Base-by-base conservation (phyloP, 2,888 invertebrate genomes). In the Muscina levida region DNA sequence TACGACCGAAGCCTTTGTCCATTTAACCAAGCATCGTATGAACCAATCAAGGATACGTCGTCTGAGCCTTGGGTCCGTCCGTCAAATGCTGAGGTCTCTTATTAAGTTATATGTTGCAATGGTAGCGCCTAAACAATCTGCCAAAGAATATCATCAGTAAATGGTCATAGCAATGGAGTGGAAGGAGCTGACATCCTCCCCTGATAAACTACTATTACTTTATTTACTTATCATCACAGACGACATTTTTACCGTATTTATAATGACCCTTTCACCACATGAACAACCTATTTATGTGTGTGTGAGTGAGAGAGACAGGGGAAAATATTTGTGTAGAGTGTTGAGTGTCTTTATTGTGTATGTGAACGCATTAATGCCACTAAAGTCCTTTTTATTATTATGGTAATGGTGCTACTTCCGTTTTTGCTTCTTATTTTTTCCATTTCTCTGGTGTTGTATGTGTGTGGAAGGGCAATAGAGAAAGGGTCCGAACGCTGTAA, bases 321-420 rank as follows among this genome's bases (percentile, higher is more conserved):
- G 31, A 31, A 5, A 5, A 8, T 31, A 8, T 31, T 3, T 31
- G 11, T 51, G n/a, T 15, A 13, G n/a, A 39, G 5, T 42, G 62
- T 39, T 13, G 22, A 62, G 42, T 39, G 19, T 71, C n/a, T 19
- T 31, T 57, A 19, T 71, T 48, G 26, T 71, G 44, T 26, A 15
- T 57, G 37, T 24, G 39, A 22, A 48, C 26, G 8, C 59, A 48
- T 48, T 59, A 67, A 11, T 68, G 67, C 39, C 26, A 68, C 66
- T 48, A 59, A 57, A 67, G 57, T 67, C 46, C 26, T 59, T 62
- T 74, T 59, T 51, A 59, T 74, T 74, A 39, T 74, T 68, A 74
- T 74, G 39, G 57, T 68, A 74, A 74, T 68, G 59, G 67, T 51
- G 67, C 57, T 68, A 74, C 59, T 74, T 74, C 59, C 57, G 59